Percentiles rank a stretch among this genome's conserved stretches.
Conservation (phyloP, 2,888 invertebrate genomes). For the Amphipoea oculea region DNA sequence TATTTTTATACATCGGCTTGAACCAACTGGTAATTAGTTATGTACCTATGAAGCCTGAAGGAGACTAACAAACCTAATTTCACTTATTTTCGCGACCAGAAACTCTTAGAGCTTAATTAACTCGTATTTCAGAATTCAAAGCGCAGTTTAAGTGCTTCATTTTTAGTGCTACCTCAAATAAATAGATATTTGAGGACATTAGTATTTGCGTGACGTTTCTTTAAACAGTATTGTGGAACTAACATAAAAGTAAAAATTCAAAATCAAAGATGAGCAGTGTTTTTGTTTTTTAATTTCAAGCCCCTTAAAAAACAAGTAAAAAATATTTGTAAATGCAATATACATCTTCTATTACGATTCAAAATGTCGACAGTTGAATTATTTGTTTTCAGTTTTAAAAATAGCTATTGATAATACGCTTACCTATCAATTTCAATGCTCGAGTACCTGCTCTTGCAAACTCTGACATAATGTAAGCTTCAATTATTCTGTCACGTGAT, state of each 20-base stretch:
- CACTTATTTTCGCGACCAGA: neutral
- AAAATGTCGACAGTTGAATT: constrained; percentile 13
- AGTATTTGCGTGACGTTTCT: neutral
- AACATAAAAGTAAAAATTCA: neutral
- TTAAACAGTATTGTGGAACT: neutral
- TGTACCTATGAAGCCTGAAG: no score
- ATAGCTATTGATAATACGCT: constrained; percentile 42
- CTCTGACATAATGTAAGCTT: constrained; percentile 64
- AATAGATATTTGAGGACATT: neutral
- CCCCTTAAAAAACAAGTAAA: neutral
- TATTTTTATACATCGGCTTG: neutral
- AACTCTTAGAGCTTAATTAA: neutral
- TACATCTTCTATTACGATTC: constrained; percentile 16
- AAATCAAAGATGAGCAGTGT: neutral
- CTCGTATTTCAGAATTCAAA: neutral
- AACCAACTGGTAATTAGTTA: neutral
- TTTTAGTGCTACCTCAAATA: neutral
- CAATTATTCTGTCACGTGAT: constrained; percentile 60
- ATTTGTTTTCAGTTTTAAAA: constrained; percentile 49
- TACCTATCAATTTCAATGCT: constrained; percentile 60
- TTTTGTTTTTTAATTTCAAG: neutral
- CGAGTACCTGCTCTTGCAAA: constrained; percentile 52
- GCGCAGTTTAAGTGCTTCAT: neutral
- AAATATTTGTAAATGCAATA: neutral
- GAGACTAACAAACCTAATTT: neutral